Conservation (phyloP, 2,113 vertebrate species). For the Chascanopsetta lugubris region DNA sequence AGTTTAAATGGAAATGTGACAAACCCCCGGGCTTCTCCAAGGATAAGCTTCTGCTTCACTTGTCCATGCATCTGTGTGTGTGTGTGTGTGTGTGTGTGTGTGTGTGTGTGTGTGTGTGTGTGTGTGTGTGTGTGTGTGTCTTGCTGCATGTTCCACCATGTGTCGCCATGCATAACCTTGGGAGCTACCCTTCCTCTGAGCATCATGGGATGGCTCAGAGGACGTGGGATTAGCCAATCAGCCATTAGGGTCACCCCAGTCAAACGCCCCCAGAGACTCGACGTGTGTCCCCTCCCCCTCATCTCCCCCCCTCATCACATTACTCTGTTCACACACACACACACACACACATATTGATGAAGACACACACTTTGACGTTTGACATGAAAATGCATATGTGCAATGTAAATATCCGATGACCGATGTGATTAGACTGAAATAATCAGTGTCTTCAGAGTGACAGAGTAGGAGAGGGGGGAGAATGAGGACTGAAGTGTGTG, state of each 20-base stretch:
- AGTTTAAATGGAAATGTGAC: slow-evolving; percentile 65
- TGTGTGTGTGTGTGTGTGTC: slow-evolving; percentile 26
- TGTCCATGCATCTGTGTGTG: slow-evolving; percentile 4
- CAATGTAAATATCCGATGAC: slow-evolving; percentile 19
- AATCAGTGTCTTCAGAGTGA: slow-evolving; percentile 42
- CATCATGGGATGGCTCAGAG: slow-evolving; percentile 64
- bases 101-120: background rate
- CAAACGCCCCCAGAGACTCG: slow-evolving; percentile 51
- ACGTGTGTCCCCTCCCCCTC: slow-evolving; percentile 15
- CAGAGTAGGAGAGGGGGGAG: background rate
- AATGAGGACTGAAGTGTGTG: background rate
- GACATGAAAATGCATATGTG: slow-evolving; percentile 13
- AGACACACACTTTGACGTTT: slow-evolving; percentile 21
- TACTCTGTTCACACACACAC: slow-evolving; percentile 26
- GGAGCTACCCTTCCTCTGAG: slow-evolving; percentile 61
- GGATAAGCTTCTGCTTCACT: slow-evolving; percentile 41
- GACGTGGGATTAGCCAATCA: slow-evolving; percentile 64
- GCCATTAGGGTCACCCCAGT: slow-evolving; percentile 63
- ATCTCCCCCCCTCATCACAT: slow-evolving; percentile 41
- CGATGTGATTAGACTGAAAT: slow-evolving; percentile 35
- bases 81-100: too few relatives aligned
- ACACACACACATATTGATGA: slow-evolving; percentile 3
- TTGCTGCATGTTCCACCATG: slow-evolving; percentile 20
- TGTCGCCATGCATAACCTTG: slow-evolving; percentile 66
- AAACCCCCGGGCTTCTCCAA: slow-evolving; percentile 49